Percentiles rank a stretch among this genome's conserved stretches.
Conservation (phyloP, 2,888 invertebrate genomes). For the Parthenolecanium corni region DNA sequence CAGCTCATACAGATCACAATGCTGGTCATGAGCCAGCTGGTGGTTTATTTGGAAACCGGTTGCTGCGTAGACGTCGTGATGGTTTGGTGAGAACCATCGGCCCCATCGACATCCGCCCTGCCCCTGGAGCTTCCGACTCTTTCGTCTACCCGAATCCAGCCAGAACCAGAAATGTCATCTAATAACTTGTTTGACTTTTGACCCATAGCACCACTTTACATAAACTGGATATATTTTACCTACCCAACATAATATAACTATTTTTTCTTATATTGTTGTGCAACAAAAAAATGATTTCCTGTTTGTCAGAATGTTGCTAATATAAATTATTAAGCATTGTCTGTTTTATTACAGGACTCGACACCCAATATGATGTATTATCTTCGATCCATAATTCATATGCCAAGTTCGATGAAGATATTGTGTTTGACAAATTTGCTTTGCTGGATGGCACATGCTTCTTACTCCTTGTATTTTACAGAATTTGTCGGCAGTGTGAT, state of each 20-base stretch:
- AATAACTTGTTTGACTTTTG: no score
- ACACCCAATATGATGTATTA: constrained; percentile 53
- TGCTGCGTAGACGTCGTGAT: not conserved
- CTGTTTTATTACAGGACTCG: not conserved
- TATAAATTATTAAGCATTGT: not conserved
- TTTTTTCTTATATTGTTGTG: no score
- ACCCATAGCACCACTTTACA: no score
- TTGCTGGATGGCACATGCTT: constrained; percentile 97
- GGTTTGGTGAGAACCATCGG: not conserved
- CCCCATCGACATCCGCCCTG: constrained; percentile 5
- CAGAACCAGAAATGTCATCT: not conserved
- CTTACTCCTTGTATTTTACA: constrained; percentile 91
- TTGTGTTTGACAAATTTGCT: constrained; percentile 88
- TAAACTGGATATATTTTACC: no score
- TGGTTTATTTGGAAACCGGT: not conserved
- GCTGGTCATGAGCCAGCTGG: constrained; percentile 1
- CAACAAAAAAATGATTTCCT: no score
- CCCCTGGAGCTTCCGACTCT: constrained; percentile 6
- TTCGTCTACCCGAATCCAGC: not conserved
- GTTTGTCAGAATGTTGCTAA: not conserved
- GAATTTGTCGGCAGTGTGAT: constrained; percentile 90
- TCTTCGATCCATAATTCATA: constrained; percentile 72
- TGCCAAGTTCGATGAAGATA: constrained; percentile 76
- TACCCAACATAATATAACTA: no score
- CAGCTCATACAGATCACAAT: not conserved